A percentile compares a stretch with the other conserved stretches of the same genome.
Conservation (phyloP, 2,888 invertebrate genomes). For the Himalopsyche kuldschensis region DNA sequence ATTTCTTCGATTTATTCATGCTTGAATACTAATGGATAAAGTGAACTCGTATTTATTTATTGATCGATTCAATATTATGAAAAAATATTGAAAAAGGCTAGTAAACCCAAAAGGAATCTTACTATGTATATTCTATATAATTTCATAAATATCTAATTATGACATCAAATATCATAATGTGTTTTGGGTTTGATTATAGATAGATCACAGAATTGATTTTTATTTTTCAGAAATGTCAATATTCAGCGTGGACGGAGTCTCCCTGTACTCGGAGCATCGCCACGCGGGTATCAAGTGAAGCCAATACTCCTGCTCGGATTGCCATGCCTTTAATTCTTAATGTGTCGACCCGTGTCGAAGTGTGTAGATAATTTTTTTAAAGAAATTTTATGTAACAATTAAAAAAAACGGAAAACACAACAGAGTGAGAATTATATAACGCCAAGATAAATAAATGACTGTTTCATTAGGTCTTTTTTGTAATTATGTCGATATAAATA, state of each 20-base stretch:
- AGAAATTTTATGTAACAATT: conserved; percentile 26
- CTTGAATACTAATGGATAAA: too few relatives aligned
- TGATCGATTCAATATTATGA: too few relatives aligned
- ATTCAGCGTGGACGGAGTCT: conserved; percentile 91
- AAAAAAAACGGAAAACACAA: conserved; percentile 18
- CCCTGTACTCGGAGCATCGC: conserved; percentile 79
- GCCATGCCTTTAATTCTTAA: conserved; percentile 30
- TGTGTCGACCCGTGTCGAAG: conserved; percentile 24
- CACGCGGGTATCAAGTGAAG: conserved; percentile 58
- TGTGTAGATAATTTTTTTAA: conserved; percentile 36
- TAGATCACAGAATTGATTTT: conserved; percentile 42
- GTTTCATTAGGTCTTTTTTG: conserved; percentile 34
- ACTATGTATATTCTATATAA: background rate
- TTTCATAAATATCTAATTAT: background rate
- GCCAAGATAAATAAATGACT: conserved; percentile 34
- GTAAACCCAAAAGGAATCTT: background rate
- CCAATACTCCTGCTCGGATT: conserved; percentile 4
- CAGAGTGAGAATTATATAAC: conserved; percentile 35
- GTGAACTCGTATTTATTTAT: too few relatives aligned
- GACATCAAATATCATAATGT: too few relatives aligned
- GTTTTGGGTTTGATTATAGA: too few relatives aligned
- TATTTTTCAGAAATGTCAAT: conserved; percentile 85
- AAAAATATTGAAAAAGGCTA: too few relatives aligned
- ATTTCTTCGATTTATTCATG: too few relatives aligned
- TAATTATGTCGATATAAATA: conserved; percentile 30